Base-by-base conservation (phyloP, 2,797 vertebrate species). In the Pangasius sanitwongsei region DNA sequence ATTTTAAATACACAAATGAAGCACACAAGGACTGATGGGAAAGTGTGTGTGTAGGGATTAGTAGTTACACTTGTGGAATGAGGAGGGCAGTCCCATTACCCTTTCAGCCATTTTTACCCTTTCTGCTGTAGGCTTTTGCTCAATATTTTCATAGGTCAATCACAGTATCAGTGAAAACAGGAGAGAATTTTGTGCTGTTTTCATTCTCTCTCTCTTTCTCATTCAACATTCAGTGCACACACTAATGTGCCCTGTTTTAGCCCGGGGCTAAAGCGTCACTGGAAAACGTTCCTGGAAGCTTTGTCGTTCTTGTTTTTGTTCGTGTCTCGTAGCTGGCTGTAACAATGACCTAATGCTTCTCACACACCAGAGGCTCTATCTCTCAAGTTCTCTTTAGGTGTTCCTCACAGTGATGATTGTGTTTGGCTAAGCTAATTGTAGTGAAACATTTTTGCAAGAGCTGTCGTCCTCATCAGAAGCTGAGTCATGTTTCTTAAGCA, bases 81-180 rank as follows among this genome's bases (percentile, higher is more conserved):
- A 37, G 23, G 57, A 63, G 81, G 2, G 37, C 81, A 16, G 13
- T 16, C 16, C 57, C 37, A 8, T 25, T 16, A 37, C 34, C 20
- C 31, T 82, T 67, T 82, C 78, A 82, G 78, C 18, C 31, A 25
- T 59, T 82, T 59, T 59, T 37, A 59, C 2, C 20, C 57, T 83
- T 31, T 48, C 93, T 89, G 89, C 89, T 92, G 88, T 92, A 91
- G 81, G 88, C 80, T 92, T 92, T 91, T 92, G 93, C 95, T 94
- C 94, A 94, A 93, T 95, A 94, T 94, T 95, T 94, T 93, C 94
- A 90, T 92, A 92, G 91, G 44, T 92, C 92, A 89, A 50, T 41
- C 72, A 82, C 87, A 83, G 41, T n/a, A 69, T 55, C 63, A 23
- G 89, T 90, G 16, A 94, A 90, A 92, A 89, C 15, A 34, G 57